Base-by-base conservation (phyloP, 30 jellyfish, hydroid and myxozoan genomes). In the Aurelia coerulea region DNA sequence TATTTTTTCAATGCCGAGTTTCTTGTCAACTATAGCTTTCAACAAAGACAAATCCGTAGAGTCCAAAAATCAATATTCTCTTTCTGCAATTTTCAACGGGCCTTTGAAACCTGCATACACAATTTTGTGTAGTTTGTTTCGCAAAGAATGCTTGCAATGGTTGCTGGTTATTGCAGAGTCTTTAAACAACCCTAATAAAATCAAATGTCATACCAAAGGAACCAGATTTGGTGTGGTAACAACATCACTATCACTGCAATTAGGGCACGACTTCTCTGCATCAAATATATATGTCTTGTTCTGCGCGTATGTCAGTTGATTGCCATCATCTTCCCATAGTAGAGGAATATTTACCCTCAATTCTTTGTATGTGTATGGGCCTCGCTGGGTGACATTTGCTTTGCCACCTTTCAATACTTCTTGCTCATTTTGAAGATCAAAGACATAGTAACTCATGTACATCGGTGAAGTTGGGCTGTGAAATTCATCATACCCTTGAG, bases 321-420 rank as follows among this genome's bases (percentile, higher is more conserved):
- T 78, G 13, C 92, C 99, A 86, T 75, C 78, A 39, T 87, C 85
- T 37, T 59, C 92, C 92, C 95, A 90, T 1, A 12, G 19, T 3
- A 69, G 19, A 4, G 91, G 95, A 64, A 68, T 62, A 69, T 90
- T 82, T 39, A 33, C 31, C 58, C 95, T 35, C 19, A 88, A 10
- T 19, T 89, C 96, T 85, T 83, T 79, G 83, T 88, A 95, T 39
- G 93, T 72, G 78, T 95, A 95, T 37, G 99, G 99, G 33, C 99
- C 99, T 31, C 79, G 86, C 52, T 95, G 95, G 15, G 62, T 67
- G 51, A 95, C 97, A 1, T 50, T 87, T 63, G 99, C 97, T 68
- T 85, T 90, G 16, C 80, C 58, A 6, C 93, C 93, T 32, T 65
- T 62, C 35, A 62, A 39, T 4, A 85, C 84, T 14, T 76, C 95